Evolutionary conservation across 2,113 vertebrate species (phyloP).

Genomic region (Martes martes): DNA sequence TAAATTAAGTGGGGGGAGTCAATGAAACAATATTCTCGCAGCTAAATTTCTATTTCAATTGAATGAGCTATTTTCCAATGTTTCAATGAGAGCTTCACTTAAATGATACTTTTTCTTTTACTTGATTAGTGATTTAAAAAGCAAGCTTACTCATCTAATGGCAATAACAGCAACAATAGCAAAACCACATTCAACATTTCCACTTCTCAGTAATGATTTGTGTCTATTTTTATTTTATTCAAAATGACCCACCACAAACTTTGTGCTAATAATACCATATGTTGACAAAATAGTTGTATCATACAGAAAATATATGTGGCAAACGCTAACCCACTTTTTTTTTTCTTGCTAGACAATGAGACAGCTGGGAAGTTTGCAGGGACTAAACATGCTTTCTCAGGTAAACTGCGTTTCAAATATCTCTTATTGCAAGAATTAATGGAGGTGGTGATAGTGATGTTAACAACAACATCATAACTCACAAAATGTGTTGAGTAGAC

Average conservation of each 20-base stretch:
- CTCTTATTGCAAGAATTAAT: neutral
- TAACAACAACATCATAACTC: neutral
- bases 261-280: neutral
- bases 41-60: neutral
- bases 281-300: neutral
- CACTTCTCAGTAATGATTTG: neutral
- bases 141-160: neutral
- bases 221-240: neutral
- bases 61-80: neutral
- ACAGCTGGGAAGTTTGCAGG: constrained; percentile 64
- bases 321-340: constrained; percentile 39
- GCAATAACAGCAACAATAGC: neutral
- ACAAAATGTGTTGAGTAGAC: neutral
- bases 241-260: neutral
- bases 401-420: constrained; percentile 63
- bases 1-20: neutral
- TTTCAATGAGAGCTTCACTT: neutral
- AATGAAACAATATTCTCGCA: neutral
- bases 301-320: neutral
- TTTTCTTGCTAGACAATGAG: constrained; percentile 71
- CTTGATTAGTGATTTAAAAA: constrained; percentile 21
- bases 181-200: neutral
- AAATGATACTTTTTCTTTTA: neutral
- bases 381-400: constrained; percentile 69
- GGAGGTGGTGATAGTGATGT: neutral